phyloP scores from a whole-genome alignment of 1,140 invertebrate species.

The Portunus trituberculatus region DNA sequence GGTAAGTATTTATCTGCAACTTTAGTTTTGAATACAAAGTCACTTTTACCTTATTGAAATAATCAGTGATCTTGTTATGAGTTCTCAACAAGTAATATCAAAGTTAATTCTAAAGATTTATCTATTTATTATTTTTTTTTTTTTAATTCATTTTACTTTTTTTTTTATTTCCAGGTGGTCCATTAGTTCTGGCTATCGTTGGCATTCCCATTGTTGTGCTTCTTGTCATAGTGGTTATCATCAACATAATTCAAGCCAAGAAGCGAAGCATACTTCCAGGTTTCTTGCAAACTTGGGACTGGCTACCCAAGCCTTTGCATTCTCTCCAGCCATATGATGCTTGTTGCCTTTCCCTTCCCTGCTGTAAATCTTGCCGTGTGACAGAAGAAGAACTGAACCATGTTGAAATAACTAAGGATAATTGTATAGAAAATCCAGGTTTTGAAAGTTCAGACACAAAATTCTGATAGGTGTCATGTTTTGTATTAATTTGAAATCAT shows the following conservation, averaged over 20 bases:
- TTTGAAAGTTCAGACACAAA: slow-evolving; percentile 51
- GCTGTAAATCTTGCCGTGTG: slow-evolving; percentile 65
- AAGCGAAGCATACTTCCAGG: slow-evolving; percentile 80
- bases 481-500: not conserved
- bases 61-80: no score
- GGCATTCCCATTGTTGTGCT: slow-evolving; percentile 71
- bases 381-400: slow-evolving; percentile 25
- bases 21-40: no score
- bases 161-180: slow-evolving; percentile 75
- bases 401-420: slow-evolving; percentile 38
- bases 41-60: no score
- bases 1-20: slow-evolving; percentile 52
- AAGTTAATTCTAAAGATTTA: no score
- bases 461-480: not conserved
- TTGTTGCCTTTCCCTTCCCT: slow-evolving; percentile 60
- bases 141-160: not conserved
- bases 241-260: slow-evolving; percentile 80
- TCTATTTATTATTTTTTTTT: not conserved
- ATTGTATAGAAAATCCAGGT: slow-evolving; percentile 39
- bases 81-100: no score
- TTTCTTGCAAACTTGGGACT: slow-evolving; percentile 82
- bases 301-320: slow-evolving; percentile 81
- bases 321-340: slow-evolving; percentile 81
- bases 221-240: slow-evolving; percentile 79
- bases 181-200: slow-evolving; percentile 59